Base-by-base conservation (phyloP, 2,888 invertebrate species). In the Pyrrhosoma nymphula region DNA sequence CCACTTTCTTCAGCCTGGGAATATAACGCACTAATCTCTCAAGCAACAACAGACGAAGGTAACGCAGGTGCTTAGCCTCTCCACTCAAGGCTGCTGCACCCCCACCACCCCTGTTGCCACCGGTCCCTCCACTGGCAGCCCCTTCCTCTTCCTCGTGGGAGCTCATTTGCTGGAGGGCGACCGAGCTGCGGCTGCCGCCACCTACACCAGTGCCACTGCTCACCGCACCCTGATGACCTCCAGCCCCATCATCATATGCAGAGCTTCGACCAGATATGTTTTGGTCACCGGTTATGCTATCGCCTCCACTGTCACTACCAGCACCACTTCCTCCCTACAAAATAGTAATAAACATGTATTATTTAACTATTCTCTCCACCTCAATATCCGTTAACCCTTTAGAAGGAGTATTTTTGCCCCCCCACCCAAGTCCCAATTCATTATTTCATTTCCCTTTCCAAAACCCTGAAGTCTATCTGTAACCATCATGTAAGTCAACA, bases 221-320 rank as follows among this genome's bases (percentile, higher is more conserved):
- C 47, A 63, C 47, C 3, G 69, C 93, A 69, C 93, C 93, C 60
- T 63, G 91, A 23, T 93, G 93, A 69, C 63, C 60, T 60, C 60
- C 93, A 93, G 69, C n/a, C 0, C 69, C 93, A 55, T 93, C 93
- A 47, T 93, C 93, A 55, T 93, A 93, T 0, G 93, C 93, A 96
- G 99, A 99, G 97, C 99, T 99, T 88, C 99, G 98, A 14, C 99
- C 99, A n/a, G 99, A 99, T 20, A 98, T 99, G 96, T 98, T 98
- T 96, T 98, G 98, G 96, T 98, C 98, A n/a, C 99, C 99, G 47
- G 98, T 98, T 96, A 99, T 99, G 96, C 99, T 99, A 96, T 99
- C 99, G 56, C 98, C 99, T 56, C 98, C 99, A 96, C 99, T 99
- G 95, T 99, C 99, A 63, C 99, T 99, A 97, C 99, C 99, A 23